A percentile compares a stretch with the other conserved stretches of the same genome.
These are phyloP conservation scores for Cryptotermes secundus DNA, from an alignment of 1,140 invertebrate genomes.

Conservation along the genomic window DNA sequence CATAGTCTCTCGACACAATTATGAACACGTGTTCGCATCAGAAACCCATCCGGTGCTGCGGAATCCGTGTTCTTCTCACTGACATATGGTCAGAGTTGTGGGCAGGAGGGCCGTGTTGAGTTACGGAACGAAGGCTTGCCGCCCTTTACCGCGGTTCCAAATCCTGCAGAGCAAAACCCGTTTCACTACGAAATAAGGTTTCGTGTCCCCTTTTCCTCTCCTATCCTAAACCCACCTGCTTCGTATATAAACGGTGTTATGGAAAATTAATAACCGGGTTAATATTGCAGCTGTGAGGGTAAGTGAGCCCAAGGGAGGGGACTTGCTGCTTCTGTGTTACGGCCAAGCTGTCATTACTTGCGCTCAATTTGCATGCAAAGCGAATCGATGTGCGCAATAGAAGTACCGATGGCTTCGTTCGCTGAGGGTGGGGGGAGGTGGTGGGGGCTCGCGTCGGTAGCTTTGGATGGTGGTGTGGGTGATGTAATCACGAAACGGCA, in stretches of 20 bases:
- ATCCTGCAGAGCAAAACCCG: background rate
- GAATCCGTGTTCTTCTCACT: background rate
- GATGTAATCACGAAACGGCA: conserved; percentile 11
- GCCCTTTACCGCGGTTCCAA: background rate
- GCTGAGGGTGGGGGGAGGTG: background rate
- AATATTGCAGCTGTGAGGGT: conserved; percentile 14
- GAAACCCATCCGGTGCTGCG: background rate
- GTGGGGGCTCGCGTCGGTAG: background rate
- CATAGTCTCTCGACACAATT: background rate
- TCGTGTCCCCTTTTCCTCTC: background rate
- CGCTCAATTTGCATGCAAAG: conserved; percentile 30
- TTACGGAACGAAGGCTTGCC: background rate
- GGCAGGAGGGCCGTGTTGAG: background rate
- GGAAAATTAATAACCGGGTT: conserved; percentile 19
- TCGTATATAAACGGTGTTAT: conserved; percentile 20
- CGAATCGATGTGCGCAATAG: background rate
- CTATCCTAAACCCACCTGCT: background rate
- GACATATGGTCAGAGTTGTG: background rate
- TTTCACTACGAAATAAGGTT: background rate
- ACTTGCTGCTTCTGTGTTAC: background rate
- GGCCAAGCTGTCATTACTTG: conserved; percentile 22
- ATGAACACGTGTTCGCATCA: background rate
- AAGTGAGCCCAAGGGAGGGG: conserved; percentile 9
- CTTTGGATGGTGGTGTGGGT: background rate
- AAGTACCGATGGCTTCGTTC: background rate